Base-by-base conservation (phyloP, 1,140 invertebrate species). In the Chironomus tepperi region DNA sequence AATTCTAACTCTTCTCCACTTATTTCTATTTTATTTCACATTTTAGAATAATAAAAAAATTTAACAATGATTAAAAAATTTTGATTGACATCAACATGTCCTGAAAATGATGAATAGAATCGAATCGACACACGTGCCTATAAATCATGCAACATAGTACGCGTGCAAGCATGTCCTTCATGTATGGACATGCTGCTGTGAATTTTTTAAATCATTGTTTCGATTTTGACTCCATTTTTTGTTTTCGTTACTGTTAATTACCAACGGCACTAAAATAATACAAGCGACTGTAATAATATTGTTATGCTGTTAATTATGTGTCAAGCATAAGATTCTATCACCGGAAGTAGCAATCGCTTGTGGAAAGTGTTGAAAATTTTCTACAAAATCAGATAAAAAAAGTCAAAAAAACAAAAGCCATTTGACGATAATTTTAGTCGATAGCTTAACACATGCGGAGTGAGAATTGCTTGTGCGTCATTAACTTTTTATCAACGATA, bases 41-140 rank as follows among this genome's bases (percentile, higher is more conserved):
- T 34, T 34, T 34, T 34, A 2, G 5, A 34, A 34, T 34, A 1
- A 34, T 5, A 34, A n/a, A n/a, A n/a, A 34, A 34, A 34, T 34
- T 34, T 34, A 34, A 34, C 24, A 34, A 34, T 34, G 5, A n/a
- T 1, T 34, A 34, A 34, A 34, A 34, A 34, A 34, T 34, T 57
- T 57, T 57, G 47, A 57, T 57, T 57, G 47, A 57, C 47, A 57
- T 57, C n/a, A n/a, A n/a, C 47, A 57, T 57, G 47, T 57, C 47
- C 47, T n/a, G 15, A 57, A 57, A 57, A 57, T 57, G 47, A 57
- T 57, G 47, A 57, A 57, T 57, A 57, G 12, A 57, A 57, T n/a
- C 47, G 47, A 57, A 57, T 57, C n/a, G 47, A 57, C 47, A 57
- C 47, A 57, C 47, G 47, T 57, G 47, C 47, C 47, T 12, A 57